These are phyloP conservation scores for Phylloscopus whistleri DNA, from an alignment of 2,113 vertebrate species.

Conservation along the genomic window DNA sequence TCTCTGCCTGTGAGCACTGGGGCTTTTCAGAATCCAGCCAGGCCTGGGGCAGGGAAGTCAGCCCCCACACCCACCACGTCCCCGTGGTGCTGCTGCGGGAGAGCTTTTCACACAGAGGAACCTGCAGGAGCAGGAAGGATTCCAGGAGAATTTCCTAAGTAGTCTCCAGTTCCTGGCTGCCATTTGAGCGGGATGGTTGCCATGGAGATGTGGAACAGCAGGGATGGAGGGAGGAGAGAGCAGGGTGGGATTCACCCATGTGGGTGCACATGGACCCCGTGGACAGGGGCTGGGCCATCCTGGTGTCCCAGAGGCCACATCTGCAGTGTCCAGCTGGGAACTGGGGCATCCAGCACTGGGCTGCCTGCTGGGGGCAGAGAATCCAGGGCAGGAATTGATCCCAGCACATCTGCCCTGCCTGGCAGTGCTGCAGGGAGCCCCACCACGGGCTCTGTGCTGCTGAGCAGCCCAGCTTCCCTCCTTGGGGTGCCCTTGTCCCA, in stretches of 20 bases:
- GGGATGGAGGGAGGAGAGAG: background rate
- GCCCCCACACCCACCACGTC: too few species aligned
- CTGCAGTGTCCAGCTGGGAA: background rate
- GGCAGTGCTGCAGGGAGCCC: background rate
- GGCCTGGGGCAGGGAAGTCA: too few species aligned
- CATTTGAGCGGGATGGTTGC: background rate
- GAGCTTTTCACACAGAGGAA: background rate
- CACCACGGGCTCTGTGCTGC: background rate
- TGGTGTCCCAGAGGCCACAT: background rate
- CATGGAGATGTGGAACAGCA: constrained; percentile 1
- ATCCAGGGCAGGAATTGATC: rapidly evolving
- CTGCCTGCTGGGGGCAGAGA: background rate
- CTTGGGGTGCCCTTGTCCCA: background rate
- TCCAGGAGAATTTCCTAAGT: background rate
- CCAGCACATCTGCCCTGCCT: background rate
- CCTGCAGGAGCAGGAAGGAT: background rate
- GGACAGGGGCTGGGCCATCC: background rate
- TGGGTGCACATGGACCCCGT: rapidly evolving
- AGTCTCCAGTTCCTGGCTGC: background rate
- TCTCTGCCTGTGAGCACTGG: too few species aligned
- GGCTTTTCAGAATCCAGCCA: too few species aligned
- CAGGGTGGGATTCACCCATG: background rate
- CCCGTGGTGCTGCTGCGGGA: too few species aligned
- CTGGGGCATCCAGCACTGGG: rapidly evolving
- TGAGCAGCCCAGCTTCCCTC: background rate